phyloP scores from a whole-genome alignment of 2,113 vertebrate genomes.

The Danio rerio region DNA sequence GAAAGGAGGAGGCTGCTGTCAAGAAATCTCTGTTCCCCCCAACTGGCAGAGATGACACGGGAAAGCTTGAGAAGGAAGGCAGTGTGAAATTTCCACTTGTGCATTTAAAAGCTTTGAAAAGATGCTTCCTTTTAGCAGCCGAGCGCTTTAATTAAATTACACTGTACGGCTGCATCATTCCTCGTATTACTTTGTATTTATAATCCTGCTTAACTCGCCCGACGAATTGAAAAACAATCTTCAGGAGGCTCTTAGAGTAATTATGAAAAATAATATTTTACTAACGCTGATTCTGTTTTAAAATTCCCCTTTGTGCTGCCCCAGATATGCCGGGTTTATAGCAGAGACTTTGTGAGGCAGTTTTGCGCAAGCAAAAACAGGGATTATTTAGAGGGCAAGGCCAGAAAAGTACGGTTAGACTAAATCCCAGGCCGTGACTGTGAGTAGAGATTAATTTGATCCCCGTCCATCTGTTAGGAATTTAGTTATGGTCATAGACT shows the following conservation, averaged over 20 bases:
- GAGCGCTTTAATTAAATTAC: constrained; percentile 29
- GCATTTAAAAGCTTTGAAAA: constrained; percentile 42
- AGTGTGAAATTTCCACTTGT: constrained; percentile 52
- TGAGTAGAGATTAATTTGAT: constrained; percentile 56
- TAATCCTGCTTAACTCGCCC: constrained; percentile 26
- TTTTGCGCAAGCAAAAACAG: constrained; percentile 21
- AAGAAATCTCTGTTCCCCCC: constrained; percentile 36
- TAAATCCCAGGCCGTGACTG: constrained; percentile 55
- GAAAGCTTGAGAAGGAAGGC: constrained; percentile 15
- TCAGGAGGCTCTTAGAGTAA: constrained; percentile 15
- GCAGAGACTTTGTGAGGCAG: not conserved
- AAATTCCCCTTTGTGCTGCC: constrained; percentile 29
- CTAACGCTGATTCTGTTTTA: not conserved
- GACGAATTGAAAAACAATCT: constrained; percentile 29
- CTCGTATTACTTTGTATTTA: not conserved
- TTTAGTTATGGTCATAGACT: constrained; percentile 36
- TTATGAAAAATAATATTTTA: constrained; percentile 23
- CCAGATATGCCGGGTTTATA: constrained; percentile 22
- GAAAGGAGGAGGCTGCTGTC: constrained; percentile 25
- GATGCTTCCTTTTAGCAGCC: constrained; percentile 29
- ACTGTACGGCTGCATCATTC: constrained; percentile 26
- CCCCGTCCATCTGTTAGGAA: constrained; percentile 57
- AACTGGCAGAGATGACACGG: constrained; percentile 22
- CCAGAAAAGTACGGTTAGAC: constrained; percentile 49
- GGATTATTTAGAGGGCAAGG: constrained; percentile 47